Conservation (phyloP, 2,797 vertebrate genomes). For the Dendrocincla fuliginosa region DNA sequence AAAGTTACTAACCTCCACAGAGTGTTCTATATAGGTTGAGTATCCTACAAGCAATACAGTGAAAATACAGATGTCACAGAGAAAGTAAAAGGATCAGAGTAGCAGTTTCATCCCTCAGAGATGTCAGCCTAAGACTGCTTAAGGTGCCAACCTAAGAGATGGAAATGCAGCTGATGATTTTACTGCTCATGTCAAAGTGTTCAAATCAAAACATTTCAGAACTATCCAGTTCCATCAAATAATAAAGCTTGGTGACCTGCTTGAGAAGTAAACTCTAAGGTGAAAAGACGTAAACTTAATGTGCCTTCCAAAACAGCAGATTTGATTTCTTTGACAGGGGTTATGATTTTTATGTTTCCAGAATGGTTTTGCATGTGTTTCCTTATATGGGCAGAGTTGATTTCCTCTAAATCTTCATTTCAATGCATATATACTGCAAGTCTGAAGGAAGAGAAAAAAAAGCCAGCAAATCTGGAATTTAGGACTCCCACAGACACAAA, state of each 20-base stretch:
- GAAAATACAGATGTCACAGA: not conserved
- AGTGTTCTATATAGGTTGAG: not conserved
- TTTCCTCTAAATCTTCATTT: slow-evolving; percentile 19
- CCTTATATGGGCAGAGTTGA: not conserved
- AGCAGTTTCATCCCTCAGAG: not conserved
- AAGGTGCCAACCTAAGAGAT: not conserved
- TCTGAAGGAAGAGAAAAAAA: not conserved
- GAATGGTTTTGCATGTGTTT: not conserved
- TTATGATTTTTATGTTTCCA: not conserved
- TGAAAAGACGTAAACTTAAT: not conserved
- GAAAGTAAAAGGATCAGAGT: not conserved
- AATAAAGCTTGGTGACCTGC: not conserved
- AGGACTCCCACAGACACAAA: not conserved
- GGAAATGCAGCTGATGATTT: not conserved
- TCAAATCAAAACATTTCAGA: not conserved
- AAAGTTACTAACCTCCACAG: not conserved
- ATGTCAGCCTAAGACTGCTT: not conserved
- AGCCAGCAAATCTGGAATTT: not conserved
- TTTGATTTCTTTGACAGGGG: not conserved
- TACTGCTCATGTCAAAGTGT: not conserved
- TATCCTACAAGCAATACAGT: not conserved
- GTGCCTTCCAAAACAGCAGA: not conserved
- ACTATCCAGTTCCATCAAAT: not conserved
- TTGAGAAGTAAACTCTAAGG: not conserved
- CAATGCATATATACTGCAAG: not conserved